Percentiles rank a stretch among this genome's conserved stretches.
These are phyloP conservation scores for Acanthiza pusilla DNA, from an alignment of 2,797 vertebrate species.

Conservation along the genomic window DNA sequence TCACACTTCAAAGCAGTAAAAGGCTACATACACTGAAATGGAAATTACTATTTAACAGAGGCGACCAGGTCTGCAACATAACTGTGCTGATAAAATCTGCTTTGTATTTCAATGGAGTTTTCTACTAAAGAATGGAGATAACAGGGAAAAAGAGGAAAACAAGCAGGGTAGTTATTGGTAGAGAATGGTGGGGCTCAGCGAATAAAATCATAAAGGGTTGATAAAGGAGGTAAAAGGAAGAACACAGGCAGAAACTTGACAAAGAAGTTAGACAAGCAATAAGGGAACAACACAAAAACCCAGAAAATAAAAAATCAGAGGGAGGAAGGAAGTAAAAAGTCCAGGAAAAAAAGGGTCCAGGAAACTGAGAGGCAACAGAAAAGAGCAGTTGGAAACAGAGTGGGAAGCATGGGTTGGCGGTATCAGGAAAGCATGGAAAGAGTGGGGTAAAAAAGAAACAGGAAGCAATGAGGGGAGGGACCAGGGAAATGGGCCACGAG, in stretches of 20 bases:
- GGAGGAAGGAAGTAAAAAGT: background rate
- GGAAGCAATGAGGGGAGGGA: background rate
- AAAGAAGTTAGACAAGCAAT: background rate
- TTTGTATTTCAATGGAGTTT: background rate
- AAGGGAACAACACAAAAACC: background rate
- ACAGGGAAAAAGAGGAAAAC: background rate
- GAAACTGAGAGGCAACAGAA: background rate
- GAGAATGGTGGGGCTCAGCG: background rate
- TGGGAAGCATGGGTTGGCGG: accelerated
- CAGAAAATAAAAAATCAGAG: background rate
- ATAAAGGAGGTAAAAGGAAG: background rate
- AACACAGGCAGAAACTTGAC: background rate
- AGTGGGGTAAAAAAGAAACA: background rate
- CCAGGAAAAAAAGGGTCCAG: background rate
- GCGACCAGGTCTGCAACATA: background rate
- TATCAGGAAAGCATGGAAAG: background rate
- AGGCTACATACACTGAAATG: constrained; percentile 19
- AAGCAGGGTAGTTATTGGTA: background rate
- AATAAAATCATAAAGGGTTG: background rate
- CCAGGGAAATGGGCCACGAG: background rate
- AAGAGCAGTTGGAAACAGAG: background rate
- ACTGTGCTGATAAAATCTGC: background rate
- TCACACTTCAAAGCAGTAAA: constrained; percentile 45
- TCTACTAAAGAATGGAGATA: background rate
- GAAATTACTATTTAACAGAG: constrained; percentile 21